Evolutionary conservation across 2,797 vertebrate species (phyloP).

Genomic region (Borostomias antarcticus): DNA sequence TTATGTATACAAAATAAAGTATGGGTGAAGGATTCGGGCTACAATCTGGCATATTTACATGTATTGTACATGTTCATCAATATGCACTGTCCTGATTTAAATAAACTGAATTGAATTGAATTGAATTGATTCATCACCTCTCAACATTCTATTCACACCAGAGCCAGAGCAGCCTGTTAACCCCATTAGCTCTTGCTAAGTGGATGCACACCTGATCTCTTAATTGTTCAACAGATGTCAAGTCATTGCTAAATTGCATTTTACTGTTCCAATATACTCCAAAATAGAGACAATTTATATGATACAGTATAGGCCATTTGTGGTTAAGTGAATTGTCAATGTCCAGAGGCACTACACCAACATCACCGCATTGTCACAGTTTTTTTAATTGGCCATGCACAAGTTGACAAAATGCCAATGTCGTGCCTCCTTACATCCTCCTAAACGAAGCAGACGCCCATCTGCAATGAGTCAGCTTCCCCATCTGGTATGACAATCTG

Average conservation of each 20-base stretch:
- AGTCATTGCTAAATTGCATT: too few species aligned
- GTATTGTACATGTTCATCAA: too few species aligned
- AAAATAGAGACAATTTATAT: conserved; percentile 2
- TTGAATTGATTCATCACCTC: too few species aligned
- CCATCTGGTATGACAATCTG: conserved; percentile 21
- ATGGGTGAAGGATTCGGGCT: too few species aligned
- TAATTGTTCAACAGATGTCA: too few species aligned
- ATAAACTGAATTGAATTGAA: too few species aligned
- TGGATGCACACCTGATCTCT: too few species aligned
- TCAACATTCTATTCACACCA: too few species aligned
- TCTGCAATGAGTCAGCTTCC: conserved; percentile 26
- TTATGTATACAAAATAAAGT: neutral
- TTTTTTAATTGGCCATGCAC: conserved; percentile 35
- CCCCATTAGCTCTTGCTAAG: too few species aligned
- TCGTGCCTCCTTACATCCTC: neutral
- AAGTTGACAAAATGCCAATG: conserved; percentile 20
- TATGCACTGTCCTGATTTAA: too few species aligned
- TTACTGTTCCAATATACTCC: neutral
- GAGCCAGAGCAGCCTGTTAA: too few species aligned
- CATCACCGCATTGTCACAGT: conserved; percentile 16
- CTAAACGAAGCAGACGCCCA: neutral
- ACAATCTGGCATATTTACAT: too few species aligned
- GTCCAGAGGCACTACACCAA: conserved; percentile 11
- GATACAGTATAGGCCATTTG: conserved; percentile 28
- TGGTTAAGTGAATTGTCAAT: conserved; percentile 7